Conservation (phyloP, 2,113 vertebrate genomes). For the Alexandromys fortis region DNA sequence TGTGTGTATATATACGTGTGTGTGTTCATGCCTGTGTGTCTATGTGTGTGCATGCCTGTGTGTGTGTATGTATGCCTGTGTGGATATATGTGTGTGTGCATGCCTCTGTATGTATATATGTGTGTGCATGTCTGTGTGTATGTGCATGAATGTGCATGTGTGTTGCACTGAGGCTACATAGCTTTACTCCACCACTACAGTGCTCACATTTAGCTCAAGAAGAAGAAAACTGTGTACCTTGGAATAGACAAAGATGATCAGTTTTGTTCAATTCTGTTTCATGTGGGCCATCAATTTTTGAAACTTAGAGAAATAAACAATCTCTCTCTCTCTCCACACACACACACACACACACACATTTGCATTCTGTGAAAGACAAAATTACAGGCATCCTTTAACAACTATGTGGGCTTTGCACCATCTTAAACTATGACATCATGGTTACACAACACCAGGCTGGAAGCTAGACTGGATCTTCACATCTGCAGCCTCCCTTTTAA, state of each 20-base stretch:
- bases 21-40: background rate
- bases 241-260: background rate
- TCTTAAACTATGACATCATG: slow-evolving; percentile 1
- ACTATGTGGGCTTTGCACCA: background rate
- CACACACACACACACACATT: background rate
- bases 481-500: background rate
- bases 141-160: background rate
- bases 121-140: background rate
- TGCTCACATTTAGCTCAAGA: slow-evolving; percentile 9
- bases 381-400: background rate
- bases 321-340: background rate
- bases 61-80: background rate
- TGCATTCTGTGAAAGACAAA: background rate
- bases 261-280: background rate
- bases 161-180: background rate
- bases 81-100: too few species aligned
- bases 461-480: background rate
- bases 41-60: background rate
- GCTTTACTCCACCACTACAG: background rate
- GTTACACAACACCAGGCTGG: background rate
- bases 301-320: background rate
- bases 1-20: background rate
- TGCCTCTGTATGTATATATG: too few species aligned
- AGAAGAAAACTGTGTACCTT: background rate
- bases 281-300: background rate